A percentile compares a stretch with the other conserved stretches of the same genome.
Conservation (phyloP, 2,113 vertebrate genomes). For the Cettia cetti region DNA sequence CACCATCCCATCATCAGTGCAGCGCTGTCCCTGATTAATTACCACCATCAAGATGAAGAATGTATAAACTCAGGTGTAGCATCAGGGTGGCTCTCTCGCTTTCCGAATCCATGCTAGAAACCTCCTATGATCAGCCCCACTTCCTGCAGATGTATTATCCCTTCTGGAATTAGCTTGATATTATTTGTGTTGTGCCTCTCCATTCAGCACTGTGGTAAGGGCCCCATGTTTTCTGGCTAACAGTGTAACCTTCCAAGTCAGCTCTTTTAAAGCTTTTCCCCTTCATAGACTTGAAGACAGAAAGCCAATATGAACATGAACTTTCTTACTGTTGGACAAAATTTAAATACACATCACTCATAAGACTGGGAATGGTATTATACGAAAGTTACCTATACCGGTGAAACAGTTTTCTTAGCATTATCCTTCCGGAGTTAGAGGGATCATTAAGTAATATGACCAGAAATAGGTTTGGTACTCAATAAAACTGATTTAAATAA, state of each 20-base stretch:
- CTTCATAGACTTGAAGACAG: background rate
- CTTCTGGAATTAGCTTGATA: background rate
- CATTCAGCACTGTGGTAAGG: background rate
- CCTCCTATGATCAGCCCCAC: background rate
- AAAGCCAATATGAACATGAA: background rate
- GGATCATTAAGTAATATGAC: background rate
- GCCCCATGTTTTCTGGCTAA: background rate
- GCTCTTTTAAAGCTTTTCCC: background rate
- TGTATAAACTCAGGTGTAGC: background rate
- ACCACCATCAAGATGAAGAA: background rate
- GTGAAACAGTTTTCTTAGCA: background rate
- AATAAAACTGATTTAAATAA: slow-evolving; percentile 22
- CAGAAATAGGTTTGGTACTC: slow-evolving; percentile 12
- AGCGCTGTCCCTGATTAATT: background rate
- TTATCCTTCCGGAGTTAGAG: background rate
- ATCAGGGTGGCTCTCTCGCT: background rate
- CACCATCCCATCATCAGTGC: background rate
- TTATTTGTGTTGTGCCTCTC: background rate
- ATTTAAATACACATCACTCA: background rate
- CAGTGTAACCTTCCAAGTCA: background rate
- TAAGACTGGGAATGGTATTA: background rate
- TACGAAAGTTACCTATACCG: background rate
- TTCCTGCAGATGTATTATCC: background rate
- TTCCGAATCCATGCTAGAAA: background rate
- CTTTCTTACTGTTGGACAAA: background rate